Evolutionary conservation across 2,888 invertebrate species (phyloP), one percentile per base, ranked within the genome.

Genomic region (Syrphus vitripennis): DNA sequence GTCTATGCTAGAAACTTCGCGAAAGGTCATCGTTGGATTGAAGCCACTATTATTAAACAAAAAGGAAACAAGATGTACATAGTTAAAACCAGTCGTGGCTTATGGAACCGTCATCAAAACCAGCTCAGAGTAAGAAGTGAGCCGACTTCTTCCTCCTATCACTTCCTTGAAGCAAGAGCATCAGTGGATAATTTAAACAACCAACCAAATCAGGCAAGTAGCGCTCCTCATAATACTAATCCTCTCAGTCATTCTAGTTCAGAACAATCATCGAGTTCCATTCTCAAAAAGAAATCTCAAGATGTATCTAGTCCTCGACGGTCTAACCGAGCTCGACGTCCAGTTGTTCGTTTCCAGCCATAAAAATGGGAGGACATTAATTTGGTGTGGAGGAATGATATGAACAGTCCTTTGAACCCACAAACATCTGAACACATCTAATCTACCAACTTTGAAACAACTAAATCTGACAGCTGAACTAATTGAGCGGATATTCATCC

Each of bases 21-120:
- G 4, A 69, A 14, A 34, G 67, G 67, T 50, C 50, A 34, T 19
- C 48, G 48, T 69, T 69, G 69, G 69, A 50, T 53, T 3, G 69
- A 69, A 21, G 69, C 50, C 53, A 12, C 21, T 3, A 37, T 59
- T 34, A 37, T 59, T 3, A 59, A 59, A 5, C 21, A 0, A 21
- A 59, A 4, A 37, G 37, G 37, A 37, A 37, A 6, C 7, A 21
- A 59, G 59, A 59, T 59, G 59, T 59, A 59, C 37, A 2, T 21
- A 37, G 59, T 37, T 21, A 34, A 37, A 37, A 37, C 59, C 7
- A 37, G 6, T 59, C 34, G 34, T 37, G 59, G 59, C 12, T 14
- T 37, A 24, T 59, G 59, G 37, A 37, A 21, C 1, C 37, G 21
- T n/a, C 59, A 59, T n/a, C 37, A 59, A 24, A 59, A 59, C n/a